phyloP scores from a whole-genome alignment of 2,888 invertebrate species.

The Metallyticus violacea region DNA sequence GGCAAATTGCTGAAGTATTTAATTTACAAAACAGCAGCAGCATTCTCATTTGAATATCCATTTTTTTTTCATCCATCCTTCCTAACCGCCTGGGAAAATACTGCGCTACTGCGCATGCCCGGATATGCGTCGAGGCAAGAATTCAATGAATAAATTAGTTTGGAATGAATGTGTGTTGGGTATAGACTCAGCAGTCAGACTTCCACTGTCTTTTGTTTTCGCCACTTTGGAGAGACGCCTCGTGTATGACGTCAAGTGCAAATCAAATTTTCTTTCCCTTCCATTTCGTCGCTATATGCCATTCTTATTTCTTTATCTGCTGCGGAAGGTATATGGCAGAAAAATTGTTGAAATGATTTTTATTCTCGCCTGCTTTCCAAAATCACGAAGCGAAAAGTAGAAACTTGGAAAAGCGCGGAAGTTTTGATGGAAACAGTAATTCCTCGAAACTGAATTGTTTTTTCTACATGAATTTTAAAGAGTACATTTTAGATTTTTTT shows the following conservation, averaged over 20 bases:
- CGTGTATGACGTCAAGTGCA: not conserved
- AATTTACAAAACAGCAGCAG: conserved; percentile 2
- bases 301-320: not conserved
- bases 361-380: not conserved
- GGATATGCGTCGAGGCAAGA: not conserved
- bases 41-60: conserved; percentile 11
- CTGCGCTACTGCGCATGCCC: not conserved
- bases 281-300: not conserved
- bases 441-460: not conserved
- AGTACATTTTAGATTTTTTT: too few species aligned
- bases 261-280: not conserved
- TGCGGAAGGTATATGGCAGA: too few species aligned
- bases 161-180: conserved; percentile 8
- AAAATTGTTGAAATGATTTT: not conserved
- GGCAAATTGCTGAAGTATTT: conserved; percentile 1
- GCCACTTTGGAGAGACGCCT: not conserved
- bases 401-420: not conserved
- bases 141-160: conserved; percentile 25
- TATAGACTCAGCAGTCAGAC: not conserved
- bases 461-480: too few species aligned
- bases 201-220: not conserved
- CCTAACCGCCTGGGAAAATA: not conserved
- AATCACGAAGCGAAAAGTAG: not conserved
- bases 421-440: not conserved
- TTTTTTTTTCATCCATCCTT: not conserved